Base-by-base conservation (phyloP, 2,113 vertebrate genomes). In the Clarias magur region DNA sequence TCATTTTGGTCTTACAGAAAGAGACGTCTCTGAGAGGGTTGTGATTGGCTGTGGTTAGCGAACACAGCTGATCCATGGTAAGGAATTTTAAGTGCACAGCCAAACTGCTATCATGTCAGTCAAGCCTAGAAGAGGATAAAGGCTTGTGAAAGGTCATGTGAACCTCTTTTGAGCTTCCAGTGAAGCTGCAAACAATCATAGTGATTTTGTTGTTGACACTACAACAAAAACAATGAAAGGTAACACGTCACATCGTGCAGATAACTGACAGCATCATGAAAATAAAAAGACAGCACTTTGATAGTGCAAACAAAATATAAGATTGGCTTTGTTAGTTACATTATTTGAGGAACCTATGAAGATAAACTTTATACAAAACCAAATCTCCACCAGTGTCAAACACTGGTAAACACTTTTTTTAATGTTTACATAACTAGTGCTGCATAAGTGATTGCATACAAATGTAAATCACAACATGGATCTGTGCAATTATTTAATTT, bases 1-100 rank as follows among this genome's bases (percentile, higher is more conserved):
- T 79, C 72, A 80, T 88, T 30, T 79, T 84, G 62, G 78, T 78
- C 65, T 84, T 54, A 86, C 87, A 85, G 83, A 86, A 83, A 92
- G 89, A 90, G 85, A 82, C 79, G 65, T 88, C 86, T 84, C 73
- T 42, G 80, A 63, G 73, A 38, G 79, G 62, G 9, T 68, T 83
- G 86, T 54, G 80, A 76, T 83, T 85, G 86, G 86, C 38, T 80
- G 10, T 16, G 11, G 63, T 70, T 48, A 67, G 30, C 68, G 54
- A 63, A 56, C 30, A 87, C 73, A 83, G 56, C 79, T 80, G 87
- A 90, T 86, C n/a, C 30, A 78, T 21, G 27, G n/a, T 27, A 82
- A 73, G 75, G 87, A 86, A 89, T 80, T 76, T 85, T 80, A 86
- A 82, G 86, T 73, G 76, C 23, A 53, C 73, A 63, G 85, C 80